phyloP scores from a whole-genome alignment of 1,140 invertebrate species.

The Anoplolepis gracilipes region DNA sequence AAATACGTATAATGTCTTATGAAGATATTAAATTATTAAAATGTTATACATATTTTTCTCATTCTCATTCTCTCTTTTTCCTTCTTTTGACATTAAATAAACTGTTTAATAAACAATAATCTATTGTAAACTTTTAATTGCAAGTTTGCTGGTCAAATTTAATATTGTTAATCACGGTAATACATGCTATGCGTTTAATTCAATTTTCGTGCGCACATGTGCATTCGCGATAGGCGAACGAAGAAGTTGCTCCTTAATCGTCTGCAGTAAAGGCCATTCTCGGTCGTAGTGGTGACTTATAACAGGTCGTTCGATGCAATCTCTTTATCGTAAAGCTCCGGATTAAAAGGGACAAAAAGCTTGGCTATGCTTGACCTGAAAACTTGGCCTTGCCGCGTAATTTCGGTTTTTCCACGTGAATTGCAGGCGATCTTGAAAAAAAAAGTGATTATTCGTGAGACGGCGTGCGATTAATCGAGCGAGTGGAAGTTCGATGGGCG shows the following conservation, averaged over 20 bases:
- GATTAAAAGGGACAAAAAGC: constrained; percentile 71
- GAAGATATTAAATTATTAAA: too few relatives aligned
- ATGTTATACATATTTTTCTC: too few relatives aligned
- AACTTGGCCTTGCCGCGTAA: constrained; percentile 46
- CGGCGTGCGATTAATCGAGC: constrained; percentile 42
- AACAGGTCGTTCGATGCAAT: constrained; percentile 70
- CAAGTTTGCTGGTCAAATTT: neutral
- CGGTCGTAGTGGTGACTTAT: constrained; percentile 55
- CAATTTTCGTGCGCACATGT: constrained; percentile 52
- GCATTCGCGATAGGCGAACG: neutral
- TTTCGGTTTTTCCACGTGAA: constrained; percentile 36
- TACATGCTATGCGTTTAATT: constrained; percentile 47
- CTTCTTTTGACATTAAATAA: neutral
- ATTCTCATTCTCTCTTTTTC: too few relatives aligned
- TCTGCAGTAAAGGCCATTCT: constrained; percentile 55
- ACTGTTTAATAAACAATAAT: neutral
- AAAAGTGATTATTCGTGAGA: constrained; percentile 50
- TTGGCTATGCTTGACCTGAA: constrained; percentile 38
- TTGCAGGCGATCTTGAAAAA: constrained; percentile 3
- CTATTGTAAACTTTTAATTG: neutral
- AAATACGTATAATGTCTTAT: too few relatives aligned
- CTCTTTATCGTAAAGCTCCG: constrained; percentile 73
- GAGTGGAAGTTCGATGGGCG: constrained; percentile 13
- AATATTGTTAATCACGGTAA: neutral
- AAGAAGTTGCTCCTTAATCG: constrained; percentile 54